Evolutionary conservation across 2,888 invertebrate species (phyloP), one percentile per base, ranked within the genome.

Genomic region (Chrysotoxum bicinctum): DNA sequence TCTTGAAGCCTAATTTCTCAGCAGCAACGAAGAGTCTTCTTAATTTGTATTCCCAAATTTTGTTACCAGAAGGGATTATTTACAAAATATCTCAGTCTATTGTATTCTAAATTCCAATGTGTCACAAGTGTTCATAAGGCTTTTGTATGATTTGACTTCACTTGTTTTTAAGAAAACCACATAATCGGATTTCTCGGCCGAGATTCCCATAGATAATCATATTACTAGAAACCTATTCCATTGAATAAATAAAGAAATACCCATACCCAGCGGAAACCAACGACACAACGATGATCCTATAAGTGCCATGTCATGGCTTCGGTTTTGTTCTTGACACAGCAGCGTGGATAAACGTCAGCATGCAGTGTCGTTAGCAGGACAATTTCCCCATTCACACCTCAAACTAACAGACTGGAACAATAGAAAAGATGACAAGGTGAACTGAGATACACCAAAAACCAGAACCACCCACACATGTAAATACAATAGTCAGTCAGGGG

Each of bases 391-490:
- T 66, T 66, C 66, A 64, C 45, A 64, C 48, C 66, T 66, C 66
- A 32, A 66, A 30, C 66, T n/a, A 50, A 21, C 66, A 50, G 32
- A 50, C 66, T 66, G 16, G 48, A 66, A 66, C 66, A 66, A 66
- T 66, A 66, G 48, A 50, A 66, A 50, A 66, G 30, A 32, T 50
- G 48, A 66, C 48, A 66, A 66, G 66, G 66, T 64, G 64, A 64
- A 45, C 30, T n/a, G n/a, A 64, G 3, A 32, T 8, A 64, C 64
- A 66, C 32, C 7, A 19, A 14, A 5, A 14, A 5, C 32, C n/a
- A 43, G 5, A n/a, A 12, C 19, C 16, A 19, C 30, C 12, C 45
- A 30, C 43, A 69, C 32, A 73, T 19, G 16, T 30, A 62, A 69
- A 50, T 35, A 78, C 60, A 45, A 60, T 72, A 69, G 19, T 19